phyloP scores from a whole-genome alignment of 37 sponge, comb jelly and placozoan genomes.

The Eunapius fragilis region DNA sequence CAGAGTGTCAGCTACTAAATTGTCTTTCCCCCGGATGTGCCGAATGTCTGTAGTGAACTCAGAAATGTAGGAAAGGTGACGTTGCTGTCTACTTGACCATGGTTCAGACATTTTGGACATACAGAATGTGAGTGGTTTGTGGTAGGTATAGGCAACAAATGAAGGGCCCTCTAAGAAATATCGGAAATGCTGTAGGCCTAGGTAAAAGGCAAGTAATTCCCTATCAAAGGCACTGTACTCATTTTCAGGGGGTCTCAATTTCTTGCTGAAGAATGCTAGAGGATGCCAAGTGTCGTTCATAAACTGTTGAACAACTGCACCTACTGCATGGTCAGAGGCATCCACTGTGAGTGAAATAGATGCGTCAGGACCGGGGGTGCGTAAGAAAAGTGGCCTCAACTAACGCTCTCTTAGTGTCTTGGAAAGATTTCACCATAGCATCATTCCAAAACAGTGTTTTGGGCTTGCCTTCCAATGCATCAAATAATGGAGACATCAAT shows the following conservation, averaged over 20 bases:
- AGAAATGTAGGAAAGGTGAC: constrained; percentile 22
- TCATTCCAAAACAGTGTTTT: constrained; percentile 24
- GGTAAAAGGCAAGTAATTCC: constrained; percentile 37
- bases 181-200: constrained; percentile 32
- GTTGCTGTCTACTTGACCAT: constrained; percentile 14
- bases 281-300: constrained; percentile 15
- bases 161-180: constrained; percentile 34
- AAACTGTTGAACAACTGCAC: constrained; percentile 40
- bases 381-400: constrained; percentile 28
- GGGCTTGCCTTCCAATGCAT: constrained; percentile 27
- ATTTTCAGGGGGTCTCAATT: constrained; percentile 21
- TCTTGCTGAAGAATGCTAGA: constrained; percentile 40
- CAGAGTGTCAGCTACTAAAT: constrained; percentile 17
- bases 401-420: constrained; percentile 30
- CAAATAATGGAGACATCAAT: constrained; percentile 39
- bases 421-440: constrained; percentile 22
- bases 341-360: constrained; percentile 28
- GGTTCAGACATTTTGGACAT: constrained; percentile 37
- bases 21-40: constrained; percentile 3
- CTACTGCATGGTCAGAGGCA: constrained; percentile 34
- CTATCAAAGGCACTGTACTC: constrained; percentile 53
- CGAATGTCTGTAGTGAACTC: constrained; percentile 32
- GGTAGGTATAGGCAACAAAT: constrained; percentile 38
- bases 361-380: constrained; percentile 9
- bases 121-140: constrained; percentile 46